Evolutionary conservation across 2,888 invertebrate genomes (phyloP).

Genomic region (Falcaria lacertinaria): DNA sequence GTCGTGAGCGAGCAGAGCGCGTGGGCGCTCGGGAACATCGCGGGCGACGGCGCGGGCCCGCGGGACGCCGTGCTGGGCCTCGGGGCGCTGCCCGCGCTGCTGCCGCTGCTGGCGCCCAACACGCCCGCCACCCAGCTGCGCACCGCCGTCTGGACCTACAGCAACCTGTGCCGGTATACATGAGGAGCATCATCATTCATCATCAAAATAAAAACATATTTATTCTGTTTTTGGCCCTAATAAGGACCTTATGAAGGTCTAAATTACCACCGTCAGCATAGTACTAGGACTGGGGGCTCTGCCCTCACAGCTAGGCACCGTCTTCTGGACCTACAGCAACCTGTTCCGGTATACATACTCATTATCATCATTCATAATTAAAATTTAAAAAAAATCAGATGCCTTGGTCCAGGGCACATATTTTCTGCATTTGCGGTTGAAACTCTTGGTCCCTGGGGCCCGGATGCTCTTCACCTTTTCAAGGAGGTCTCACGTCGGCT

Average conservation of each 20-base stretch:
- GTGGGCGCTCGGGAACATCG: slow-evolving; percentile 99
- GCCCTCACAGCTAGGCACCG: slow-evolving; percentile 87
- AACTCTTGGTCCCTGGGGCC: no score
- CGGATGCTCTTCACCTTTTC: no score
- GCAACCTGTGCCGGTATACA: slow-evolving; percentile 90
- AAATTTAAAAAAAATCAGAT: no score
- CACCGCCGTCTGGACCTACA: slow-evolving; percentile 95
- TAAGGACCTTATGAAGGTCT: no score
- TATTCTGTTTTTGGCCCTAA: not conserved
- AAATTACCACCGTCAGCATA: no score
- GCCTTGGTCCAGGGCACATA: no score
- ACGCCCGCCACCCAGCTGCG: slow-evolving; percentile 82
- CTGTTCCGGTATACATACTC: slow-evolving; percentile 81
- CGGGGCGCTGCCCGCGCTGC: slow-evolving; percentile 85
- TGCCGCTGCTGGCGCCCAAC: slow-evolving; percentile 76
- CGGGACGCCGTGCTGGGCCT: slow-evolving; percentile 89
- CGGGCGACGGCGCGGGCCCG: slow-evolving; percentile 90
- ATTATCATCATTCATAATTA: slow-evolving; percentile 5
- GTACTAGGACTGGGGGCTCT: slow-evolving; percentile 87
- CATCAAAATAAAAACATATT: no score
- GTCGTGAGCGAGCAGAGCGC: slow-evolving; percentile 96
- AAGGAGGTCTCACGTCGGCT: no score
- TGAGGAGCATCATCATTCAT: no score
- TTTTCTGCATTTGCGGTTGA: no score
- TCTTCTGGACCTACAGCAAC: slow-evolving; percentile 96